A percentile compares a stretch with the other conserved stretches of the same genome.
phyloP scores from a whole-genome alignment of 2,113 vertebrate species.

The Notechis scutatus region DNA sequence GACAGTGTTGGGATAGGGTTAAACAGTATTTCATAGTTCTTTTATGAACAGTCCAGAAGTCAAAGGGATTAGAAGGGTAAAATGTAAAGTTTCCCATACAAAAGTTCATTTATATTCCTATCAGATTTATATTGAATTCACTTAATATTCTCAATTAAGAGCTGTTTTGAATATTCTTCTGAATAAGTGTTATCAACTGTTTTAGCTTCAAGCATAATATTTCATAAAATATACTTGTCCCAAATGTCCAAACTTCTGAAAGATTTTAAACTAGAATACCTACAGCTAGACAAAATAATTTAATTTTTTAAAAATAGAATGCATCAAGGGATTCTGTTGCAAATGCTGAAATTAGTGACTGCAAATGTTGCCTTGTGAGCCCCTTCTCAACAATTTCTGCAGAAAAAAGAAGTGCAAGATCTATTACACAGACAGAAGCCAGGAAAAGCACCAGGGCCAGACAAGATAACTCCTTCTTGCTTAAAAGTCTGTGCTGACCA shows the following conservation, averaged over 20 bases:
- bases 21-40: neutral
- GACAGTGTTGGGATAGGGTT: neutral
- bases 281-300: neutral
- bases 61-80: neutral
- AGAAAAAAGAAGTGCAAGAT: too few species aligned
- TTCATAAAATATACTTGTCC: neutral
- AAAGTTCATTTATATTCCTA: neutral
- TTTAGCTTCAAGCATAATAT: neutral
- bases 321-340: neutral
- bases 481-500: too few species aligned
- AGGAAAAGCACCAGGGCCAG: too few species aligned
- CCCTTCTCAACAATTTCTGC: too few species aligned
- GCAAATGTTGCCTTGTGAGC: neutral
- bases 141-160: neutral
- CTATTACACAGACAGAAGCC: too few species aligned
- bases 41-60: neutral
- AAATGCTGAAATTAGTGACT: neutral
- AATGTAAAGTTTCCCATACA: neutral
- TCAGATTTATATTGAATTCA: neutral
- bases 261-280: neutral
- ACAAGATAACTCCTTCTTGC: too few species aligned
- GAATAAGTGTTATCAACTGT: neutral
- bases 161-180: neutral
- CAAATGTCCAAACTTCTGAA: neutral
- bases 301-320: neutral